A percentile compares a stretch with the other conserved stretches of the same genome.
phyloP scores from a whole-genome alignment of 2,888 invertebrate species.

The Leptopilina syphax region DNA sequence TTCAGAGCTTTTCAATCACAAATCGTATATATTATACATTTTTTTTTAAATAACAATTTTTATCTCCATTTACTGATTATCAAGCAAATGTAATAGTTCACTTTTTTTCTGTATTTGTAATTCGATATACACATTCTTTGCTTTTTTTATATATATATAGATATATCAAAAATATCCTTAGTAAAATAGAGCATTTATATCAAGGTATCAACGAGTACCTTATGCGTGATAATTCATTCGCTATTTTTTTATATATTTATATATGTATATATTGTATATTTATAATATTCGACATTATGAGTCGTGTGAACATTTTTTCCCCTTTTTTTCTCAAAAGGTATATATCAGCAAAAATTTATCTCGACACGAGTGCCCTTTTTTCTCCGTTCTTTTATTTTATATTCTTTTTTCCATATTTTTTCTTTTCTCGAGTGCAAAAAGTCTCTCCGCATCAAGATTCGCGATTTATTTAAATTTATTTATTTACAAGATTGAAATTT shows the following conservation, averaged over 20 bases:
- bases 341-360: constrained; percentile 41
- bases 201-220: constrained; percentile 71
- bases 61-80: constrained; percentile 56
- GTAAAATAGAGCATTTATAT: constrained; percentile 74
- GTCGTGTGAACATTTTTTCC: constrained; percentile 44
- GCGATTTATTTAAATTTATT: constrained; percentile 12
- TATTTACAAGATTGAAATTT: constrained; percentile 34
- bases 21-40: not conserved
- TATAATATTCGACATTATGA: constrained; percentile 46
- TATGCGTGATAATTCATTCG: constrained; percentile 65
- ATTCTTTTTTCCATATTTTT: too few species aligned
- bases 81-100: constrained; percentile 61
- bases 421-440: constrained; percentile 40
- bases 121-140: constrained; percentile 61
- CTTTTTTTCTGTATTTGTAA: constrained; percentile 45
- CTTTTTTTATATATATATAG: constrained; percentile 66
- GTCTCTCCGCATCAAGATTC: constrained; percentile 23
- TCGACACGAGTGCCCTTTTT: not conserved
- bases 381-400: not conserved
- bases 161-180: constrained; percentile 77
- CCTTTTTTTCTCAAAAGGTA: constrained; percentile 23
- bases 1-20: constrained; percentile 48
- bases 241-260: constrained; percentile 59
- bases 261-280: constrained; percentile 54
- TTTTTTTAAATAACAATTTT: constrained; percentile 55